Conservation (phyloP, 64 coral and sea anemone genomes). For the Dendrophyllia cribrosa region DNA sequence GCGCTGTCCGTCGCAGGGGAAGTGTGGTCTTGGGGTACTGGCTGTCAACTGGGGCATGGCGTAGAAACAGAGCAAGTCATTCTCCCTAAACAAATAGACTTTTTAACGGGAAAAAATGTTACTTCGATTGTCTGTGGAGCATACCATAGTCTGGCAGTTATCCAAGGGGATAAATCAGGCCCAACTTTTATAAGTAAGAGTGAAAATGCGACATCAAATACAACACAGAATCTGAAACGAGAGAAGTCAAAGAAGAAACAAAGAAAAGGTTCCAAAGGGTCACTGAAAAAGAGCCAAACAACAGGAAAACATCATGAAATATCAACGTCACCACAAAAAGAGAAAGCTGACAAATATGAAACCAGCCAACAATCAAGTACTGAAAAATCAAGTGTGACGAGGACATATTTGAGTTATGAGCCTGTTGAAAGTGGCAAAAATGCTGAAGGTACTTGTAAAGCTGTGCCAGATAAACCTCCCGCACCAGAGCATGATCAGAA, state of each 20-base stretch:
- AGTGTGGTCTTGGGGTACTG: slow-evolving; percentile 96
- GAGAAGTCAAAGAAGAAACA: slow-evolving; percentile 17
- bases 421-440: slow-evolving; percentile 1
- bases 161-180: slow-evolving; percentile 31
- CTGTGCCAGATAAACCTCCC: neutral
- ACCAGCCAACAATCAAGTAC: neutral
- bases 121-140: slow-evolving; percentile 79
- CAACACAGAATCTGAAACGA: slow-evolving; percentile 17
- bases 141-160: slow-evolving; percentile 92
- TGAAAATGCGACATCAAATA: neutral
- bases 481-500: neutral
- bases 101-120: slow-evolving; percentile 78
- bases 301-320: neutral
- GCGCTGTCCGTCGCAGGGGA: slow-evolving; percentile 75
- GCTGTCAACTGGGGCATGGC: slow-evolving; percentile 82
- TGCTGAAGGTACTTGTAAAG: neutral
- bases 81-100: slow-evolving; percentile 64
- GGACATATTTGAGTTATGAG: slow-evolving; percentile 81
- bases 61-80: slow-evolving; percentile 25
- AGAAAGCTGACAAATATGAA: slow-evolving; percentile 13
- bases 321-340: slow-evolving; percentile 4
- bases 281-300: neutral
- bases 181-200: slow-evolving; percentile 31
- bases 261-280: neutral
- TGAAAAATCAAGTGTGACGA: neutral